phyloP scores from a whole-genome alignment of 2,888 invertebrate genomes.

The Hetaerina titia region DNA sequence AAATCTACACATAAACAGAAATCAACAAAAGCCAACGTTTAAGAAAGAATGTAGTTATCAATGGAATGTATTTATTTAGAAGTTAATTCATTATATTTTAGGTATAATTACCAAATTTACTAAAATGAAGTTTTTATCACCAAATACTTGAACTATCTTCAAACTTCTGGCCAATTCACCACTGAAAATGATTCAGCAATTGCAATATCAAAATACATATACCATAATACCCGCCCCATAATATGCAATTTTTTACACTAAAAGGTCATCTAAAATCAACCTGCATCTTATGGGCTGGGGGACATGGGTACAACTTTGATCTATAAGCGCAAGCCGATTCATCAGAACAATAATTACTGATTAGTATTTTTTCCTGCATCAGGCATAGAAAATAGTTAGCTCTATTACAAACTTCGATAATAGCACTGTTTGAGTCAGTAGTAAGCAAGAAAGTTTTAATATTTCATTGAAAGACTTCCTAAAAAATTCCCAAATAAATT shows the following conservation, averaged over 20 bases:
- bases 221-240: neutral
- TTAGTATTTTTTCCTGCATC: no score
- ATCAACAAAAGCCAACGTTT: conserved; percentile 28
- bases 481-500: no score
- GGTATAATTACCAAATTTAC: neutral
- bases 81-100: neutral
- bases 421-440: no score
- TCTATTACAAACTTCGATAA: no score
- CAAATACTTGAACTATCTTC: neutral
- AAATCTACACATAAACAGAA: conserved; percentile 37
- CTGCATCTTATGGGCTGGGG: no score
- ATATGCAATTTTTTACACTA: neutral
- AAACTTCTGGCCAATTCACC: conserved; percentile 19
- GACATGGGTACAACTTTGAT: no score
- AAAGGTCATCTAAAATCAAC: no score
- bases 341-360: no score
- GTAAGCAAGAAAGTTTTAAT: no score
- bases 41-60: conserved; percentile 33
- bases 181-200: neutral
- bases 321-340: no score
- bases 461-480: no score
- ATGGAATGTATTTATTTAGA: neutral
- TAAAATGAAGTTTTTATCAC: neutral
- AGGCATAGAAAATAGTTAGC: no score
- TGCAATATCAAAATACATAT: neutral